Percentiles rank a stretch among this genome's conserved stretches.
phyloP scores from a whole-genome alignment of 2,113 vertebrate genomes.

The Notothenia rossii region DNA sequence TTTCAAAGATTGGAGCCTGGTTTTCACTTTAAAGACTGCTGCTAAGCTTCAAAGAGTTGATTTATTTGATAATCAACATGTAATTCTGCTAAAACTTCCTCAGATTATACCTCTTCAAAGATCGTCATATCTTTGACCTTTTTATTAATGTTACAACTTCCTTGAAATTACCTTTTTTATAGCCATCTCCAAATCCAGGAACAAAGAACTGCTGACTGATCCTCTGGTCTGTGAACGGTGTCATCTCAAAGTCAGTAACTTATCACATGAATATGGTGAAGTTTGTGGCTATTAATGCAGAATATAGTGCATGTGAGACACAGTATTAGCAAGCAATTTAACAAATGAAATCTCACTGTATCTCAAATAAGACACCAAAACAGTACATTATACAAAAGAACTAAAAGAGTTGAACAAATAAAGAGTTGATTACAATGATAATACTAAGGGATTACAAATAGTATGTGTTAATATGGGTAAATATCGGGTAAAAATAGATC shows the following conservation, averaged over 20 bases:
- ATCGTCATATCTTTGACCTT: constrained; percentile 1
- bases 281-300: constrained; percentile 3
- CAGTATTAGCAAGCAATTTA: not conserved
- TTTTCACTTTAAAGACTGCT: constrained; percentile 18
- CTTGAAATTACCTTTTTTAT: not conserved
- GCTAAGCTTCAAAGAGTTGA: constrained; percentile 16
- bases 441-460: not conserved
- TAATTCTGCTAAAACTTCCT: constrained; percentile 1
- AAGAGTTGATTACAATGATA: not conserved
- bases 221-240: constrained; percentile 1
- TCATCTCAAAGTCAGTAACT: constrained; percentile 16
- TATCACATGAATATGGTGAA: constrained; percentile 11
- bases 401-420: not conserved
- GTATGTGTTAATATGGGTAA: not conserved
- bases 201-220: constrained; percentile 22
- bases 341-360: not conserved
- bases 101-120: constrained; percentile 2
- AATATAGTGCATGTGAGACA: not conserved
- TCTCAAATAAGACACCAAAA: not conserved
- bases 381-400: not conserved
- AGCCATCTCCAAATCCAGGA: constrained; percentile 23
- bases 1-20: not conserved
- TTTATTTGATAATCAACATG: constrained; percentile 23
- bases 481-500: not conserved
- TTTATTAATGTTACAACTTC: constrained; percentile 1